Evolutionary conservation across 1,140 invertebrate genomes (phyloP).

Genomic region (Eufriesea mexicana): DNA sequence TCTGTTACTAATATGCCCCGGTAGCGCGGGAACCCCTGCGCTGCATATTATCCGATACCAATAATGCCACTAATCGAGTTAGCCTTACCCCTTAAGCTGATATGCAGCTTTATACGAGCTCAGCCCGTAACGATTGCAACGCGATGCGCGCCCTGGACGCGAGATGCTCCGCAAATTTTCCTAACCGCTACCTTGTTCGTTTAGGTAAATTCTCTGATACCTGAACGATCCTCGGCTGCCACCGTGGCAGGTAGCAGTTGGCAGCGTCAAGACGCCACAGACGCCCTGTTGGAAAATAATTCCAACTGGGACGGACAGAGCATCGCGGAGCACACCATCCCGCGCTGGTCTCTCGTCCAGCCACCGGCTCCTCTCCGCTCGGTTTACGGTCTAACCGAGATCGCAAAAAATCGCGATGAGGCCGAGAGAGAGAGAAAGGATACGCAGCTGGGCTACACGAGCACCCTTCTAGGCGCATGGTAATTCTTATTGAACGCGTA

Average conservation of each 20-base stretch:
- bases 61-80: slow-evolving; percentile 83
- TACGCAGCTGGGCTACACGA: neutral
- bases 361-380: neutral
- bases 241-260: slow-evolving; percentile 57
- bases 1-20: slow-evolving; percentile 82
- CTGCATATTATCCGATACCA: slow-evolving; percentile 83
- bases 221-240: too few species aligned
- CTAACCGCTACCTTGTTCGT: neutral
- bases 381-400: slow-evolving; percentile 51
- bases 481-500: slow-evolving; percentile 68
- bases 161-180: slow-evolving; percentile 12
- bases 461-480: slow-evolving; percentile 47
- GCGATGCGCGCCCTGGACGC: slow-evolving; percentile 23
- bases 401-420: slow-evolving; percentile 57
- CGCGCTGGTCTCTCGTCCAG: too few species aligned
- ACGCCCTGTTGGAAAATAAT: neutral
- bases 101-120: slow-evolving; percentile 80
- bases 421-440: neutral
- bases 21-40: slow-evolving; percentile 77
- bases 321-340: too few species aligned
- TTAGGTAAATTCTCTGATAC: neutral
- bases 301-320: neutral
- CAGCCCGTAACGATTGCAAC: slow-evolving; percentile 70
- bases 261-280: neutral
- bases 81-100: slow-evolving; percentile 79